These are phyloP conservation scores for Trachelus troglodyta DNA, from an alignment of 2,888 invertebrate species.

Conservation along the genomic window DNA sequence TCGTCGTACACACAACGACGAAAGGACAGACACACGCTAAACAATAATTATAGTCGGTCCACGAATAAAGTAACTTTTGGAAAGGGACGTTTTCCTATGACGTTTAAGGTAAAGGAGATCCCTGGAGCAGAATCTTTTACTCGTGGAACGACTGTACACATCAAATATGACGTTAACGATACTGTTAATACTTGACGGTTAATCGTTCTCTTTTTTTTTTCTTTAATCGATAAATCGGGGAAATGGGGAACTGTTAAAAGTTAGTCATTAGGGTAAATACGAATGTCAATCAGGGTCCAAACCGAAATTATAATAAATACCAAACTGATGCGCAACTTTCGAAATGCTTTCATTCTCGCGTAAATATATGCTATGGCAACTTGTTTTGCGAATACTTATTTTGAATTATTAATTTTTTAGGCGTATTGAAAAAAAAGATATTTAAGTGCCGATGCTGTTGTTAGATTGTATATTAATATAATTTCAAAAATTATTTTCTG, in stretches of 20 bases:
- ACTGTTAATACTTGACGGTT: slow-evolving; percentile 40
- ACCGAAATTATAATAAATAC: slow-evolving; percentile 12
- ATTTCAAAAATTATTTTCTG: not conserved
- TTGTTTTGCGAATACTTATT: too few species aligned
- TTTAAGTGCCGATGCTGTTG: not conserved
- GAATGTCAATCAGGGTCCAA: slow-evolving; percentile 41
- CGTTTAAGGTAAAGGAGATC: not conserved
- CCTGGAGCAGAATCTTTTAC: not conserved
- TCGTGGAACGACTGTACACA: slow-evolving; percentile 13
- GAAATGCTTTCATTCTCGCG: not conserved
- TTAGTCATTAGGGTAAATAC: slow-evolving; percentile 26
- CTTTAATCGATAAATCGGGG: not conserved
- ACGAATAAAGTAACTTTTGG: not conserved
- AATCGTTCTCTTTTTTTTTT: slow-evolving; percentile 18
- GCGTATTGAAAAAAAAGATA: not conserved
- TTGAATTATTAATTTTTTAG: not conserved
- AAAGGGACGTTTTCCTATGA: not conserved
- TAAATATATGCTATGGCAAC: too few species aligned
- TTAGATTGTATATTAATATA: not conserved
- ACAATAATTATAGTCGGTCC: not conserved
- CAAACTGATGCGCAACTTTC: not conserved
- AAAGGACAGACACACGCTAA: not conserved
- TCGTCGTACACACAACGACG: not conserved
- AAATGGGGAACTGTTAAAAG: slow-evolving; percentile 18
- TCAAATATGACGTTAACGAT: slow-evolving; percentile 22